Evolutionary conservation across 35 echinoderm and acorn worm genomes (phyloP).

Genomic region (Heliocidaris tuberculata): DNA sequence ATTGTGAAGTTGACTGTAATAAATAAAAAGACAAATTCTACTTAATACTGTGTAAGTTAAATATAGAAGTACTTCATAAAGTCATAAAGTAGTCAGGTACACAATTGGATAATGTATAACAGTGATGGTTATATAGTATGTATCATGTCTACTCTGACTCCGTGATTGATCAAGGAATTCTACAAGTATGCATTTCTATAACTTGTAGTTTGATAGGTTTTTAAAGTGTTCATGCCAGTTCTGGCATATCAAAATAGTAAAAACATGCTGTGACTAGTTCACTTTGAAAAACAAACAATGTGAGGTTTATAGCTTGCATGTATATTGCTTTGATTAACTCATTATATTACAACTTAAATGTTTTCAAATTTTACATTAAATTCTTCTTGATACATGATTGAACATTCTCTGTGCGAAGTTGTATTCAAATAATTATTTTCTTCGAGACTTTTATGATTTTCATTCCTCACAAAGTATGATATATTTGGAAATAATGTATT

Average conservation of each 20-base stretch:
- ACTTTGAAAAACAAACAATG: neutral
- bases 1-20: neutral
- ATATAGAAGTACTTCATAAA: neutral
- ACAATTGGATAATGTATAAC: no score
- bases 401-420: neutral
- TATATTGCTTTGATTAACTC: neutral
- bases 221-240: neutral
- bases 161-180: neutral
- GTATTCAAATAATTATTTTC: neutral
- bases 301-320: neutral
- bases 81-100: neutral
- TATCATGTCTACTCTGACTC: constrained; percentile 1
- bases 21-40: neutral
- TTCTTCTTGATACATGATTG: no score
- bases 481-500: neutral
- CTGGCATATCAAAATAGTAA: neutral
- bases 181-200: neutral
- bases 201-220: neutral
- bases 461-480: neutral
- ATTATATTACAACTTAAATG: neutral
- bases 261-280: neutral
- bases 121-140: neutral
- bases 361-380: neutral
- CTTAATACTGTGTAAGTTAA: neutral
- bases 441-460: neutral